These are phyloP conservation scores for Corapipo altera DNA, from an alignment of 2,113 vertebrate species.

Conservation along the genomic window DNA sequence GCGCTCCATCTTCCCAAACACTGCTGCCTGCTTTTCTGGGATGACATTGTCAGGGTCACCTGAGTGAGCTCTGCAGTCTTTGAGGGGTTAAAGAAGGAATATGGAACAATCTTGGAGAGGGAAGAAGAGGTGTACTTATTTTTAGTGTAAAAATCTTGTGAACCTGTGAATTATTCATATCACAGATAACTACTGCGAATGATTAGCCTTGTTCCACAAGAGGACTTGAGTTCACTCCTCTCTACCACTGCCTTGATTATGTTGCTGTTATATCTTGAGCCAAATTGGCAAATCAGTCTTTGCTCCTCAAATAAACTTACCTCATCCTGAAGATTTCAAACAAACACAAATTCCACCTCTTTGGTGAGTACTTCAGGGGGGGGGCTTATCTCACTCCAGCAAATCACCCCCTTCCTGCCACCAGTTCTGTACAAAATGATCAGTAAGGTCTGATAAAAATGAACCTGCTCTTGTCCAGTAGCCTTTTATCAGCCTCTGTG, in stretches of 20 bases:
- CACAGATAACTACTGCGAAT: background rate
- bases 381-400: background rate
- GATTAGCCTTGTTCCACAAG: background rate
- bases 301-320: background rate
- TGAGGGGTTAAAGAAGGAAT: background rate
- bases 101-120: background rate
- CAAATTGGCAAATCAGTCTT: background rate
- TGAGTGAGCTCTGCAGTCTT: background rate
- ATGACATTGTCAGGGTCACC: background rate
- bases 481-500: background rate
- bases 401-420: background rate
- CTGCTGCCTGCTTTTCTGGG: background rate
- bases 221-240: background rate
- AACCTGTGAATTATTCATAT: constrained; percentile 7
- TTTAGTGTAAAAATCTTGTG: background rate
- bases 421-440: background rate
- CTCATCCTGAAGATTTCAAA: background rate
- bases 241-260: background rate
- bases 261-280: background rate
- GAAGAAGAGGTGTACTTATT: background rate
- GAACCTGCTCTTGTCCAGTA: background rate
- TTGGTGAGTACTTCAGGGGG: background rate
- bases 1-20: background rate
- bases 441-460: background rate
- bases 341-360: background rate